These are phyloP conservation scores for Apotomis betuletana DNA, from an alignment of 2,888 invertebrate species.

Conservation along the genomic window DNA sequence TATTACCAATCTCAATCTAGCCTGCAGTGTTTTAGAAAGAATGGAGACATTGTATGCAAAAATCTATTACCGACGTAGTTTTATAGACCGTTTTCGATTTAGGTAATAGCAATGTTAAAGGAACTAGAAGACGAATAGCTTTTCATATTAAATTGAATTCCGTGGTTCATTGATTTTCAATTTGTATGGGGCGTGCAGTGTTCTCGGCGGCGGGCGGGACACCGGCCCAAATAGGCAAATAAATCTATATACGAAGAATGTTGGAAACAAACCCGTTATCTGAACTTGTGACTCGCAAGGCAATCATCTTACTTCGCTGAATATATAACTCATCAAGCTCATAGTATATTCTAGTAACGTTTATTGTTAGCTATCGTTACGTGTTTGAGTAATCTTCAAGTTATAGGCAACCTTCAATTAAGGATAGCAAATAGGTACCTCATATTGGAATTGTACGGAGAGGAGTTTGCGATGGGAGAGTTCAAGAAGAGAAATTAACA, in stretches of 20 bases:
- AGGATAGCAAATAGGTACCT: not conserved
- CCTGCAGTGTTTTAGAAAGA: conserved; percentile 41
- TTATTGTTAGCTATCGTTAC: not conserved
- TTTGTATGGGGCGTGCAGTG: conserved; percentile 68
- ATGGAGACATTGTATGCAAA: conserved; percentile 43
- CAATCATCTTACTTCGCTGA: conserved; percentile 27
- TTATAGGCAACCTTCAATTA: not conserved
- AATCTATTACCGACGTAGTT: conserved; percentile 53
- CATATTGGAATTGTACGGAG: not conserved
- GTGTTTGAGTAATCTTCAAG: not conserved
- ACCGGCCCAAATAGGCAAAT: conserved; percentile 63
- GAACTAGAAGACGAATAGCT: conserved; percentile 69
- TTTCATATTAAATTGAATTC: conserved; percentile 75
- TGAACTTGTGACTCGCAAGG: conserved; percentile 24
- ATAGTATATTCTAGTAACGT: not conserved
- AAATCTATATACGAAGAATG: conserved; percentile 59
- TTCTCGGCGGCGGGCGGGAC: conserved; percentile 54
- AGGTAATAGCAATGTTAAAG: conserved; percentile 45
- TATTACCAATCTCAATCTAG: conserved; percentile 40
- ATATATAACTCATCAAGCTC: not conserved
- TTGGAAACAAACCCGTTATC: conserved; percentile 46
- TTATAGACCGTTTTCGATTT: conserved; percentile 48
- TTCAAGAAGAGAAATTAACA: not conserved
- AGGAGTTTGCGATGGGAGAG: not conserved
- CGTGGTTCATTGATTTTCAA: conserved; percentile 80